Evolutionary conservation across 2,797 vertebrate genomes (phyloP).

Genomic region (Triplophysa bombifrons): DNA sequence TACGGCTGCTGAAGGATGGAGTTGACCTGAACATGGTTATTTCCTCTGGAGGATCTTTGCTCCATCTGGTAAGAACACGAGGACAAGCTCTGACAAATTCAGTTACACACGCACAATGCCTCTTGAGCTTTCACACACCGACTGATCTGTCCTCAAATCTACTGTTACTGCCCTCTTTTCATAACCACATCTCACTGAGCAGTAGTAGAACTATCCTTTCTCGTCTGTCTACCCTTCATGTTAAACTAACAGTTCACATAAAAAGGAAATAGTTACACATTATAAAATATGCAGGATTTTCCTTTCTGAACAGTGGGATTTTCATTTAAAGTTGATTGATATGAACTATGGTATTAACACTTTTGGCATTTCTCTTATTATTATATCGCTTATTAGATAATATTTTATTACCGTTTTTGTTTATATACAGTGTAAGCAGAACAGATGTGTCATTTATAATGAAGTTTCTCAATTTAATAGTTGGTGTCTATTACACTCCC

Average conservation of each 20-base stretch:
- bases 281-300: too few relatives aligned
- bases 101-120: slow-evolving; percentile 31
- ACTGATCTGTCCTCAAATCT: slow-evolving; percentile 5
- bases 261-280: too few relatives aligned
- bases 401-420: not conserved
- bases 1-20: slow-evolving; percentile 89
- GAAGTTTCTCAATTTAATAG: slow-evolving; percentile 3
- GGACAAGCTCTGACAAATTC: slow-evolving; percentile 37
- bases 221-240: too few relatives aligned
- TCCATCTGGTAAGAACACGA: slow-evolving; percentile 88
- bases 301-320: too few relatives aligned
- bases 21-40: slow-evolving; percentile 77
- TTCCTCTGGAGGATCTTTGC: slow-evolving; percentile 88
- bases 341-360: too few relatives aligned
- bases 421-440: not conserved
- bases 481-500: not conserved
- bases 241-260: too few relatives aligned
- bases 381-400: not conserved
- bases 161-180: not conserved
- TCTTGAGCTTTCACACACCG: slow-evolving; percentile 23
- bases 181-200: not conserved
- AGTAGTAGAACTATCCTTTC: not conserved
- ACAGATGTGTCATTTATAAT: not conserved
- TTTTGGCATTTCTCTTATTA: too few relatives aligned
- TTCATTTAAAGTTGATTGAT: too few relatives aligned